Evolutionary conservation across 1,140 invertebrate genomes (phyloP), one percentile per base, ranked within the genome.

Genomic region (Chrysomallon squamiferum): DNA sequence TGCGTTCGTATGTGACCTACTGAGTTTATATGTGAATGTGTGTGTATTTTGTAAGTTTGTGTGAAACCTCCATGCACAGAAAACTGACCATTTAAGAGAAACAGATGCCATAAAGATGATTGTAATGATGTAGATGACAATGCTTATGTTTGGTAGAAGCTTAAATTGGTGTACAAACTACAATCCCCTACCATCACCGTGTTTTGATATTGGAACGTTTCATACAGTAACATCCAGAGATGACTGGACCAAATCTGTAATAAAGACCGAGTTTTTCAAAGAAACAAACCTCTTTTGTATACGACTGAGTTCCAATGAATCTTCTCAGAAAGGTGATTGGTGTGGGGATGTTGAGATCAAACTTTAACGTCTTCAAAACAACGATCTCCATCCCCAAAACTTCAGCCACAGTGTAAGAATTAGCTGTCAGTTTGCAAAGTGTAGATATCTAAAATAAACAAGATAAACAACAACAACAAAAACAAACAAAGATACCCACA

Each of bases 361-460:
- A 82, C 20, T 74, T 65, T 2, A 84, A 60, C n/a, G 56, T 65
- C 15, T 68, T 70, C 62, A 84, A 66, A 9, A 84, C 64, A 11
- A 29, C 30, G 2, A 62, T 56, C 60, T 84, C 82, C 74, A 80
- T 76, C 13, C 65, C 62, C 4, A 81, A 29, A 0, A 84, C 77
- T 47, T 82, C 72, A 3, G 68, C 25, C 13, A 65, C 64, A 11
- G 49, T 64, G 63, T 80, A 84, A 1, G 76, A 72, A 60, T 77
- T 69, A 59, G 80, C 79, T 1, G 82, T 84, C 63, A 84, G 69
- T 15, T 73, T 61, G 50, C 75, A 73, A 20, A 80, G 66, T 22
- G 71, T 72, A 1, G 45, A 18, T 3, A 79, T 71, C 75, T 78
- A 35, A 61, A 66, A 54, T 30, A 58, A 11, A 58, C 29, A 56